Base-by-base conservation (phyloP, 1,140 invertebrate genomes). In the Lucilia cuprina region DNA sequence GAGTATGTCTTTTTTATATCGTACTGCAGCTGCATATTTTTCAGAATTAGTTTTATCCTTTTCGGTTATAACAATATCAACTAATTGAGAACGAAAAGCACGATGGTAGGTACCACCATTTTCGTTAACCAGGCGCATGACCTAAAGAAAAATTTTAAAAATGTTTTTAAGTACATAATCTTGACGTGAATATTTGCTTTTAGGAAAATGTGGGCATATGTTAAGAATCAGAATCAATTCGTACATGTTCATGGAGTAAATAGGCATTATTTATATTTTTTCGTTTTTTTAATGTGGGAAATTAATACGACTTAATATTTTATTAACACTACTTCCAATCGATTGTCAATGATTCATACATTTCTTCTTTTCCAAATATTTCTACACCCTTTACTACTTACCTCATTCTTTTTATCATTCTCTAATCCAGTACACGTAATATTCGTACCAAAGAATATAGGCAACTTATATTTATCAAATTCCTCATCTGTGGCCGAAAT, bases 381-480 rank as follows among this genome's bases (percentile, higher is more conserved):
- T 5, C 10, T 74, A 21, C 2, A 35, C 17, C 25, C 3, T 2
- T 30, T 30, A 3, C 1, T 25, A 83, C 85, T 94, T 92, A 77
- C 94, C 80, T 87, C 74, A 55, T 90, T 93, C 89, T 97, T 95
- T 84, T 95, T 94, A 12, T 92, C 90, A 82, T 91, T 92, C 13
- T 92, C 89, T 82, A 98, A 90, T 50, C 96, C 96, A 17, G 97
- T 96, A 5, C 96, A 95, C 12, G 95, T 96, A 12, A 98, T 94
- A 84, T 94, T 92, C 13, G 97, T 89, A 84, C 96, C 96, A 84
- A 94, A 94, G 90, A 99, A 98, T 9, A 95, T 90, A n/a, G 96
- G 95, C 89, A 97, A 94, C 74, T 92, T 93, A 86, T 94, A 94
- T 86, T 92, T 92, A 55, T 94, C 88, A 88, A 96, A 96, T 78